Evolutionary conservation across 53 echinoderm and acorn worm genomes (phyloP), one percentile per base, ranked within the genome.

Genomic region (Mesocentrotus franciscanus): DNA sequence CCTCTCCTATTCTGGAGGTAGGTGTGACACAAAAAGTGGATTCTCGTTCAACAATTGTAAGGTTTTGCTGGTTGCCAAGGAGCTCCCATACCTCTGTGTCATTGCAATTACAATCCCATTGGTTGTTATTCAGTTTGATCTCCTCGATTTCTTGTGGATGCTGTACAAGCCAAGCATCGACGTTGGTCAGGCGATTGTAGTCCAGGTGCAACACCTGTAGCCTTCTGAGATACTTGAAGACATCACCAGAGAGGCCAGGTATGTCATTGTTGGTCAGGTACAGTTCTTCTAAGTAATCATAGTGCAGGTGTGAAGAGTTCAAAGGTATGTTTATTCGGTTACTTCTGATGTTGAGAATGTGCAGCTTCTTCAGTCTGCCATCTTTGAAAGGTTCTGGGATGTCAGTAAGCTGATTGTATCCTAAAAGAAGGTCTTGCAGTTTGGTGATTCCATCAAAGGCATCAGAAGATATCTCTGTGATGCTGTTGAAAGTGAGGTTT

Each of bases 201-300:
- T 92, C 92, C 12, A 92, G 57, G 17, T 90, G 96, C 24, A 96
- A 78, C 26, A 89, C 93, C 27, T 90, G 32, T 10, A 96, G 94
- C 13, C 71, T 29, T 49, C 79, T 72, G 16, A 96, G 72, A 61
- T 93, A 89, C 35, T 75, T 35, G 66, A 96, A 96, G 90, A 76
- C 93, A 70, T 90, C 36, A 22, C 35, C 34, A 0, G 97, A 96
- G 58, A 98, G 57, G 78, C 62, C 91, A 14, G 94, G 95, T 56
- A 98, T 95, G n/a, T 95, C 75, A 64, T 98, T 97, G 92, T 96
- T 97, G 60, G 96, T 95, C 34, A 98, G 85, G 91, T 95, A 96
- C 12, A 97, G 87, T 70, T 96, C 95, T 71, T 97, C 93, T 33
- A 98, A 91, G 56, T 92, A 60, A 22, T 78, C 42, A 85, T 96